Percentiles rank a stretch among this genome's conserved stretches.
Conservation (phyloP, 1,140 invertebrate genomes). For the Macrobrachium rosenbergii region DNA sequence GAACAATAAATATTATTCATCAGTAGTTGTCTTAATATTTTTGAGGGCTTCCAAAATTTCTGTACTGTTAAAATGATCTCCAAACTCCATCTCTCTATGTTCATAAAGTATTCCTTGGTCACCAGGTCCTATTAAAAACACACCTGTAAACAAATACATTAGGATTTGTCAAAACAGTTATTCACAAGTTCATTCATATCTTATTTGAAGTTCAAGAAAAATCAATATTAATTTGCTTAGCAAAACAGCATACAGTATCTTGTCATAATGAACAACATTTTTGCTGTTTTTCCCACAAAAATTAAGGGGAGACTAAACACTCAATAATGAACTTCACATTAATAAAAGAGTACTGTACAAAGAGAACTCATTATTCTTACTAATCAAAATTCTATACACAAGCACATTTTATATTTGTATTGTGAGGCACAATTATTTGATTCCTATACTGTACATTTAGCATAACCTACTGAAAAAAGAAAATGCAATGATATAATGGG, state of each 20-base stretch:
- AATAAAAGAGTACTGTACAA: too few relatives aligned
- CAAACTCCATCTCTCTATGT: constrained; percentile 70
- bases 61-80: constrained; percentile 68
- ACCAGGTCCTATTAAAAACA: constrained; percentile 70
- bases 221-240: background rate
- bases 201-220: background rate
- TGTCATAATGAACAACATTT: background rate
- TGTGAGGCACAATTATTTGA: too few relatives aligned
- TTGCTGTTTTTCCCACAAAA: background rate
- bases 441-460: too few relatives aligned
- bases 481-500: too few relatives aligned
- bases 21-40: constrained; percentile 1
- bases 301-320: too few relatives aligned
- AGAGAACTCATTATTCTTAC: too few relatives aligned
- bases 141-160: constrained; percentile 64
- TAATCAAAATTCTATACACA: too few relatives aligned
- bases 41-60: constrained; percentile 58
- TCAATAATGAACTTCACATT: too few relatives aligned
- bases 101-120: constrained; percentile 70
- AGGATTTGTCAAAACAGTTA: background rate
- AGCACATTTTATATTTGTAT: too few relatives aligned
- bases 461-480: too few relatives aligned
- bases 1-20: background rate
- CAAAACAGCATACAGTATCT: background rate
- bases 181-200: background rate